phyloP scores from a whole-genome alignment of 2,888 invertebrate genomes.

The Liposcelis brunnea region DNA sequence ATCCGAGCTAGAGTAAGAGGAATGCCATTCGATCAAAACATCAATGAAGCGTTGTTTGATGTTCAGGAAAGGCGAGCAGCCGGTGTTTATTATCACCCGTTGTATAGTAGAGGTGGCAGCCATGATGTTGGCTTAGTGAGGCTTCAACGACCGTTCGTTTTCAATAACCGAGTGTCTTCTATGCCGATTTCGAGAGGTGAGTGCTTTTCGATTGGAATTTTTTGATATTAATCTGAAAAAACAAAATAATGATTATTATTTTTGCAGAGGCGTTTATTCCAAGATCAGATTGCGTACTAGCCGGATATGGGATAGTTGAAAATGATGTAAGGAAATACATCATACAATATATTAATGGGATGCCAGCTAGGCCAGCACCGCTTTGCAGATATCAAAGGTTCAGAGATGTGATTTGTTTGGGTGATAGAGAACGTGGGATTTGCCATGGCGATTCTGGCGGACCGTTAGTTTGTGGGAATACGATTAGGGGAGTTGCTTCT shows the following conservation, averaged over 20 bases:
- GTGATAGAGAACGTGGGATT: background rate
- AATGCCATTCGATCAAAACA: background rate
- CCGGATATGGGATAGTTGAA: constrained; percentile 2
- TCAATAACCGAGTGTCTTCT: background rate
- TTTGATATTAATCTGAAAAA: too few relatives aligned
- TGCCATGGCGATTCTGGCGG: constrained; percentile 6
- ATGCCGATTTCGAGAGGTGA: background rate
- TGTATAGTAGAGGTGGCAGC: constrained; percentile 1
- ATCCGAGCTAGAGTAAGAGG: background rate
- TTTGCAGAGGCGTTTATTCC: too few relatives aligned
- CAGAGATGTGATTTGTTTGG: constrained; percentile 4
- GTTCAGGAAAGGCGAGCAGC: constrained; percentile 5
- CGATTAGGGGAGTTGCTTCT: background rate
- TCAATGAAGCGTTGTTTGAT: constrained; percentile 2
- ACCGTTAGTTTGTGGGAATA: background rate
- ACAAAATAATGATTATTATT: too few relatives aligned
- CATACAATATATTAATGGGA: background rate
- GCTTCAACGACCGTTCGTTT: background rate
- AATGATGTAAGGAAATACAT: background rate
- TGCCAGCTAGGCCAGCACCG: background rate
- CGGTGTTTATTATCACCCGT: background rate
- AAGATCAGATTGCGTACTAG: background rate
- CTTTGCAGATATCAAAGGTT: background rate
- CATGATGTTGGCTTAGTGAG: background rate
- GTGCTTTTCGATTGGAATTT: background rate